Percentiles rank a stretch among this genome's conserved stretches.
Evolutionary conservation across 2,797 vertebrate species (phyloP).

Genomic region (Atherinosoma microstoma): DNA sequence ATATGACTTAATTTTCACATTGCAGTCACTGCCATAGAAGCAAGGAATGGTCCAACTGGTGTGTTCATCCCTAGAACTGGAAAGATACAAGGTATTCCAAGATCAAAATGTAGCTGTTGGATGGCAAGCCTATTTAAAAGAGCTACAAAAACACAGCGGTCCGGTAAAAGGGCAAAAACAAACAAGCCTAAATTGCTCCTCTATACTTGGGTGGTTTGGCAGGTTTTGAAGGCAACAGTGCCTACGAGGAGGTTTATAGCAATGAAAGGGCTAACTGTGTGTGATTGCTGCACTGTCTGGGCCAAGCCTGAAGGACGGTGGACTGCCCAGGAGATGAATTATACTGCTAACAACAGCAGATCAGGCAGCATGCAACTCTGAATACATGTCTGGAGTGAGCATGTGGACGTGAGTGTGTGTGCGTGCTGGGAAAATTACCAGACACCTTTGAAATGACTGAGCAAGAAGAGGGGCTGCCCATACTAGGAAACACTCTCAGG

Average conservation of each 20-base stretch:
- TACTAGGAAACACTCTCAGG: slow-evolving; percentile 71
- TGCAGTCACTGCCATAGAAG: slow-evolving; percentile 13
- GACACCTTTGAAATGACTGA: slow-evolving; percentile 48
- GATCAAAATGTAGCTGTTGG: slow-evolving; percentile 77
- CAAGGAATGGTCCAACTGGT: slow-evolving; percentile 64
- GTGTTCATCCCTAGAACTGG: slow-evolving; percentile 50
- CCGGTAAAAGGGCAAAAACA: slow-evolving; percentile 80
- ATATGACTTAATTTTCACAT: slow-evolving; percentile 32
- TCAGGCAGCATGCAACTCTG: slow-evolving; percentile 62
- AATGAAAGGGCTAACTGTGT: slow-evolving; percentile 86
- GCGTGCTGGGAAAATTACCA: slow-evolving; percentile 55
- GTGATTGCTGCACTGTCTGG: slow-evolving; percentile 69
- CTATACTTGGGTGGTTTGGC: slow-evolving; percentile 85
- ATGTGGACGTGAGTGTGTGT: slow-evolving; percentile 32
- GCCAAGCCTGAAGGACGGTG: slow-evolving; percentile 60
- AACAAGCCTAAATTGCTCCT: slow-evolving; percentile 81
- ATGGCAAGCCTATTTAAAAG: slow-evolving; percentile 68
- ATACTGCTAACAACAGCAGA: slow-evolving; percentile 64
- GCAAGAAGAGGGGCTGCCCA: slow-evolving; percentile 69
- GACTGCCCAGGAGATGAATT: slow-evolving; percentile 62
- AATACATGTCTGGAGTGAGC: slow-evolving; percentile 57
- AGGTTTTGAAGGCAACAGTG: slow-evolving; percentile 80
- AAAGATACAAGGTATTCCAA: slow-evolving; percentile 59
- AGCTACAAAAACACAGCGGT: slow-evolving; percentile 79
- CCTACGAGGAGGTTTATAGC: slow-evolving; percentile 81